Conservation (phyloP, 2,113 vertebrate genomes). For the Menura novaehollandiae region DNA sequence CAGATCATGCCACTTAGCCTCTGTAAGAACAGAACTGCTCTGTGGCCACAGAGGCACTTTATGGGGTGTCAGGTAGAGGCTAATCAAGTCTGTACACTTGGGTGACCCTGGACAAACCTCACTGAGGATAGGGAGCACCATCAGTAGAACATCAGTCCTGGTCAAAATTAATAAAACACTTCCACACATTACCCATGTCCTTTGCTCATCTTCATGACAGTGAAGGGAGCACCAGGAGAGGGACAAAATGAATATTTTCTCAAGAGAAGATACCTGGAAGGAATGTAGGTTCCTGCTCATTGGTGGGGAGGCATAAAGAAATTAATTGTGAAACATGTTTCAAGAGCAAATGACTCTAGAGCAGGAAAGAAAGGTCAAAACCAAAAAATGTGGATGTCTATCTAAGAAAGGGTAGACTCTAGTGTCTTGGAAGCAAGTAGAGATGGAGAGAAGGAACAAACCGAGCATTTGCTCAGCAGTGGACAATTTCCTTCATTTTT, state of each 20-base stretch:
- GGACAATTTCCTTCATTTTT: background rate
- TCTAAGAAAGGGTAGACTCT: background rate
- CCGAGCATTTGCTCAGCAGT: background rate
- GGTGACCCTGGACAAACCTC: background rate
- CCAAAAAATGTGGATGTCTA: background rate
- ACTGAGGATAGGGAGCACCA: background rate
- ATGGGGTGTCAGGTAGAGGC: background rate
- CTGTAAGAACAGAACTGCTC: background rate
- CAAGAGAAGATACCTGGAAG: background rate
- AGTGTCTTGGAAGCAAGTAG: background rate
- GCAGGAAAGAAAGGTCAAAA: background rate
- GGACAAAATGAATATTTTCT: background rate
- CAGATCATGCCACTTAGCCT: background rate
- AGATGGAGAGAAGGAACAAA: background rate
- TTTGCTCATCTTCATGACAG: background rate
- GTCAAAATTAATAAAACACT: background rate
- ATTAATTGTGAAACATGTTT: background rate
- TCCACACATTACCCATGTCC: background rate
- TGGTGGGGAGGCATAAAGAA: background rate
- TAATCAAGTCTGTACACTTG: background rate
- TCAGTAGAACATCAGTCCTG: background rate
- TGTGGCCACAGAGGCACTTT: background rate
- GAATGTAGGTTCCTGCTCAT: accelerated
- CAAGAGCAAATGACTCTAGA: background rate
- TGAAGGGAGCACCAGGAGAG: background rate